A percentile compares a stretch with the other conserved stretches of the same genome.
Evolutionary conservation across 1,140 invertebrate genomes (phyloP).

Genomic region (Diploscapter pachys): DNA sequence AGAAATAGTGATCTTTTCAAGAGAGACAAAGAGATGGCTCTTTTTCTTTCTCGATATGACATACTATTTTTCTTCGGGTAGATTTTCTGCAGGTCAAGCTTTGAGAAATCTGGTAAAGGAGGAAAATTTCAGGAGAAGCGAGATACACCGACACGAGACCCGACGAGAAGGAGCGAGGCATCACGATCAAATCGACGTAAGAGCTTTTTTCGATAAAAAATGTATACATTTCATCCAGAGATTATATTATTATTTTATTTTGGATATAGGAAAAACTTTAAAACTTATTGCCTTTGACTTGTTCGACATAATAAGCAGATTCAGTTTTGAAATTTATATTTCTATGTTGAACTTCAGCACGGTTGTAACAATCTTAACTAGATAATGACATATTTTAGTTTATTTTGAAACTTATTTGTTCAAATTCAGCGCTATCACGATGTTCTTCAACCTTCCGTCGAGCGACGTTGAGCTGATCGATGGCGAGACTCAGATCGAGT

Average conservation of each 20-base stretch:
- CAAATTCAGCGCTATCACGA: conserved; percentile 81
- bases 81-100: too few relatives aligned
- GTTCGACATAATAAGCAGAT: not conserved
- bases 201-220: conserved; percentile 50
- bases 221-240: conserved; percentile 24
- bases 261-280: not conserved
- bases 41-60: too few relatives aligned
- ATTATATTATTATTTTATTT: not conserved
- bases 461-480: conserved; percentile 69
- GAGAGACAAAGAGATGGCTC: too few relatives aligned
- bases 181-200: conserved; percentile 99
- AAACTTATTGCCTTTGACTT: not conserved
- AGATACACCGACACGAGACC: conserved; percentile 98
- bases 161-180: conserved; percentile 98
- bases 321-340: not conserved
- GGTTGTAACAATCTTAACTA: not conserved
- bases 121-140: conserved; percentile 66
- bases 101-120: too few relatives aligned
- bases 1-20: too few relatives aligned
- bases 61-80: too few relatives aligned
- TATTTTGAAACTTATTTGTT: conserved; percentile 1
- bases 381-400: not conserved
- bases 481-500: conserved; percentile 66
- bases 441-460: conserved; percentile 90
- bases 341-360: not conserved